phyloP scores from a whole-genome alignment of 2,797 vertebrate genomes.

The Channa striata region DNA sequence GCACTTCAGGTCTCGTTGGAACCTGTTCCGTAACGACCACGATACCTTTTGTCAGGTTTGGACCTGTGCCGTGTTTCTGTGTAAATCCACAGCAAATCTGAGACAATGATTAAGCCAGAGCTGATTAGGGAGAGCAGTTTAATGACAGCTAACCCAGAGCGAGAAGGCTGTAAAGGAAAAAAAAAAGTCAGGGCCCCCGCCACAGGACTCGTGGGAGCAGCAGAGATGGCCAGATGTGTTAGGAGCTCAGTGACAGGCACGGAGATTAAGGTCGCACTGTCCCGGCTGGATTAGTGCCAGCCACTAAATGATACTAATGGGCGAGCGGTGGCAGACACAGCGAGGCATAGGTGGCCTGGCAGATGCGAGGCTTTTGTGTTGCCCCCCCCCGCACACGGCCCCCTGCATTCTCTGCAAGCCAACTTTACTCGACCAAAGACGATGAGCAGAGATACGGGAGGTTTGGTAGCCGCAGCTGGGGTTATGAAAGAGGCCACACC shows the following conservation, averaged over 20 bases:
- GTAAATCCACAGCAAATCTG: conserved; percentile 47
- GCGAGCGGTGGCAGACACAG: conserved; percentile 47
- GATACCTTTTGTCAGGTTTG: neutral
- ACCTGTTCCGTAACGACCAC: neutral
- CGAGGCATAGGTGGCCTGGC: conserved; percentile 47
- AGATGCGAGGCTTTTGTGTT: conserved; percentile 51
- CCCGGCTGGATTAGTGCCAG: conserved; percentile 71
- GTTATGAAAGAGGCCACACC: conserved; percentile 25
- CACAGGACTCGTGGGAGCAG: conserved; percentile 15
- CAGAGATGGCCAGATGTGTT: conserved; percentile 70
- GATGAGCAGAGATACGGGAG: conserved; percentile 42
- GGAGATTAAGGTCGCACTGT: conserved; percentile 74
- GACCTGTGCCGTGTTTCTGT: conserved; percentile 25
- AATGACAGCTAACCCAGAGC: conserved; percentile 51
- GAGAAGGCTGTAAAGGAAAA: conserved; percentile 48
- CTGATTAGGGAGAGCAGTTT: conserved; percentile 57
- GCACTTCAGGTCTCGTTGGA: neutral
- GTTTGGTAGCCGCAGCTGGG: conserved; percentile 17
- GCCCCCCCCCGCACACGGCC: conserved; percentile 14
- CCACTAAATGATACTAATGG: conserved; percentile 74
- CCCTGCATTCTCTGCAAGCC: conserved; percentile 8
- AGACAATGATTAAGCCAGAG: conserved; percentile 32
- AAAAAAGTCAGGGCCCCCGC: conserved; percentile 35
- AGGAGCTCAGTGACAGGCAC: conserved; percentile 53
- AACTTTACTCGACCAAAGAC: conserved; percentile 29